Evolutionary conservation across 30 jellyfish, hydroid and myxozoan species (phyloP).

Genomic region (Turritopsis dohrnii): DNA sequence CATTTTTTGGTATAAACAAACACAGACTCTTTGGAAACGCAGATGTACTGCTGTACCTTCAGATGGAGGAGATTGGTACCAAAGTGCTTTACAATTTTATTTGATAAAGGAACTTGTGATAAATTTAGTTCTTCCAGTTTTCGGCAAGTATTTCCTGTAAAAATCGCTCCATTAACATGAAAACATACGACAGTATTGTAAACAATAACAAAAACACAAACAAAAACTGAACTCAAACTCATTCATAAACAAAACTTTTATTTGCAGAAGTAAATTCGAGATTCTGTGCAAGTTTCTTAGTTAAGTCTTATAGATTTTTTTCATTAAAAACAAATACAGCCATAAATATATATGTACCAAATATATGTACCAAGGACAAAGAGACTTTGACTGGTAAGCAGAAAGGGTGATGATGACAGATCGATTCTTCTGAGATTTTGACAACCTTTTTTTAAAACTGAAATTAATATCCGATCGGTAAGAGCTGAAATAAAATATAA

Average conservation of each 20-base stretch:
- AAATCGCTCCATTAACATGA: background rate
- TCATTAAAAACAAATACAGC: too few species aligned
- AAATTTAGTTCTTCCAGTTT: conserved; percentile 36
- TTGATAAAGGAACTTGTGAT: conserved; percentile 42
- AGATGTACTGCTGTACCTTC: conserved; percentile 22
- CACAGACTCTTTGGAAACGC: too few species aligned
- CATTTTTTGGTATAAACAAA: too few species aligned
- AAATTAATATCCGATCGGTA: conserved; percentile 43
- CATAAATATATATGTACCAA: too few species aligned
- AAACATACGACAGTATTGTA: background rate
- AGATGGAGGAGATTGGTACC: conserved; percentile 48
- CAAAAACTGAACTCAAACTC: background rate
- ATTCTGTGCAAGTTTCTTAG: too few species aligned
- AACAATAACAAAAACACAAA: background rate
- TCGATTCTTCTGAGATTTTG: conserved; percentile 49
- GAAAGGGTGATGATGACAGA: conserved; percentile 71
- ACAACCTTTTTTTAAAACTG: conserved; percentile 69
- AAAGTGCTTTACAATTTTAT: conserved; percentile 53
- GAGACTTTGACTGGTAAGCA: conserved; percentile 44
- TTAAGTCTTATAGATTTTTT: too few species aligned
- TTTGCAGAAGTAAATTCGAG: too few species aligned
- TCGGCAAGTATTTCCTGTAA: conserved; percentile 50
- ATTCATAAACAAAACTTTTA: too few species aligned
- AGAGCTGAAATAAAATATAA: conserved; percentile 51
- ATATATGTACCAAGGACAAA: conserved; percentile 34